Conservation (phyloP, 2,113 vertebrate species). For the Phalacrocorax aristotelis region DNA sequence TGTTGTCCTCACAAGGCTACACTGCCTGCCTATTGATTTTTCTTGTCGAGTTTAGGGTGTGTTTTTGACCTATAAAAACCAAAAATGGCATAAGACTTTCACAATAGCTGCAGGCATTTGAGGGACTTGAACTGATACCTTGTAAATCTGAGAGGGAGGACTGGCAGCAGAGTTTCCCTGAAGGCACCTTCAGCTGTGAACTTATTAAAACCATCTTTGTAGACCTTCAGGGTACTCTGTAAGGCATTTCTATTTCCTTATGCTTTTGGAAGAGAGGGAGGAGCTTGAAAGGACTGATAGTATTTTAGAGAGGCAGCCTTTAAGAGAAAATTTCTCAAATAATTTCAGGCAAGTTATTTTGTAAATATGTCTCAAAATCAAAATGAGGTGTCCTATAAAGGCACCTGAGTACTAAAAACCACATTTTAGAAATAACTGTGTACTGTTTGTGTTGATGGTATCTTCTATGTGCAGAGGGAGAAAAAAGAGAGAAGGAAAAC, state of each 20-base stretch:
- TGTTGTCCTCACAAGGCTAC: neutral
- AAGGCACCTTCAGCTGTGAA: conserved; percentile 18
- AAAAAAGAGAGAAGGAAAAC: neutral
- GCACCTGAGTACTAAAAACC: neutral
- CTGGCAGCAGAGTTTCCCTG: neutral
- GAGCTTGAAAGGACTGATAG: neutral
- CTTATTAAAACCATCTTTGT: conserved; percentile 32
- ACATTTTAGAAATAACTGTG: neutral
- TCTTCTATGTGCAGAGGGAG: neutral
- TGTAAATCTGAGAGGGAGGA: neutral
- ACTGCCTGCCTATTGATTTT: conserved; percentile 23
- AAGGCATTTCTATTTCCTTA: conserved; percentile 24
- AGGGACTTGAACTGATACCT: neutral
- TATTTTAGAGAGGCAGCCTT: neutral
- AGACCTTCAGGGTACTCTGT: conserved; percentile 15
- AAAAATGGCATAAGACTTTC: conserved; percentile 32
- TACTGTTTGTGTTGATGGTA: neutral
- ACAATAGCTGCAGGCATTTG: conserved; percentile 19
- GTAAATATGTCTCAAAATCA: neutral
- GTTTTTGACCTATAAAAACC: conserved; percentile 27
- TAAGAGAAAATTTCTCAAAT: neutral
- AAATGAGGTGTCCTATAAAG: neutral
- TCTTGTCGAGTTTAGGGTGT: conserved; percentile 22
- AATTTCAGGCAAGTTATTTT: neutral
- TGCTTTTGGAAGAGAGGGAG: neutral